A percentile compares a stretch with the other conserved stretches of the same genome.
These are phyloP conservation scores for Anthophora plumipes DNA, from an alignment of 2,888 invertebrate genomes.

Conservation along the genomic window DNA sequence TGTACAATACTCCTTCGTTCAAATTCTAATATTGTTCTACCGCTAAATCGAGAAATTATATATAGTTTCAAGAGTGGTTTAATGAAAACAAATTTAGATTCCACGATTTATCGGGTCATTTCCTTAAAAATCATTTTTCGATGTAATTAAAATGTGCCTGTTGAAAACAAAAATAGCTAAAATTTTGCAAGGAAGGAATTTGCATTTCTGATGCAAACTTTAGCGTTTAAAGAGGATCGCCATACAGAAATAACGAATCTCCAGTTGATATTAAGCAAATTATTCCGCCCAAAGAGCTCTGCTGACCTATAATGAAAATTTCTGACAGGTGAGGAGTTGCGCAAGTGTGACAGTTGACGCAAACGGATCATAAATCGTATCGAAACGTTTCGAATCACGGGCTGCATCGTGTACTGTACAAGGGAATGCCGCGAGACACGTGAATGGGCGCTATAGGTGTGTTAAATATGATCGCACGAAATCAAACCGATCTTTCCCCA, in stretches of 20 bases:
- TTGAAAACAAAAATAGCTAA: too few species aligned
- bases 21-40: too few species aligned
- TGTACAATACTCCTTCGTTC: too few species aligned
- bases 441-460: constrained; percentile 53
- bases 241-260: neutral
- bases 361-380: constrained; percentile 39
- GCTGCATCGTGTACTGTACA: constrained; percentile 46
- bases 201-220: too few species aligned
- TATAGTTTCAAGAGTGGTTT: too few species aligned
- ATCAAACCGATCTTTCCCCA: constrained; percentile 57
- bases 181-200: too few species aligned
- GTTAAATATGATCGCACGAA: constrained; percentile 62
- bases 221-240: neutral
- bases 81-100: too few species aligned
- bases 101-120: too few species aligned
- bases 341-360: constrained; percentile 17
- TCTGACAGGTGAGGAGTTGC: neutral
- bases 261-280: neutral
- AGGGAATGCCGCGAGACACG: constrained; percentile 48
- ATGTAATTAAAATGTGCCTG: too few species aligned
- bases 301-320: constrained; percentile 10
- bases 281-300: neutral
- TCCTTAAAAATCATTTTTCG: too few species aligned
- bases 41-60: too few species aligned
- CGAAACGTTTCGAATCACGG: constrained; percentile 22